Conservation (phyloP, 2,113 vertebrate species). For the Perca fluviatilis region DNA sequence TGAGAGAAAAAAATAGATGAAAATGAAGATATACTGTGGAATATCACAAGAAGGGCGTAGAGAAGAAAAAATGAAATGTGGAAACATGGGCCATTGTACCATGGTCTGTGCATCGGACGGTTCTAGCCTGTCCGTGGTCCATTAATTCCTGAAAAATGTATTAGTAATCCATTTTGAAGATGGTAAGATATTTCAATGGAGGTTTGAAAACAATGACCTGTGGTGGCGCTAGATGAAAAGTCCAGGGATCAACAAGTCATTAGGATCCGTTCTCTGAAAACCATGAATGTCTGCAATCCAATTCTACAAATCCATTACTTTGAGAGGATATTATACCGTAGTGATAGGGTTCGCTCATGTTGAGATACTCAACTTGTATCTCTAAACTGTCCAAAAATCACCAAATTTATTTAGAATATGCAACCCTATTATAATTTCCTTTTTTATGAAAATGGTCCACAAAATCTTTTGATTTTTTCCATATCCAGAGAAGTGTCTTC, state of each 20-base stretch:
- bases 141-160: too few species aligned
- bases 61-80: neutral
- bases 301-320: neutral
- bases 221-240: neutral
- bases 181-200: neutral
- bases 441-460: neutral
- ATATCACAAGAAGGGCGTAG: accelerated
- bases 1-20: neutral
- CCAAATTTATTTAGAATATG: neutral
- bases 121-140: too few species aligned
- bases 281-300: neutral
- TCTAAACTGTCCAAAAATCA: neutral
- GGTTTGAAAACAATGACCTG: neutral
- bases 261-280: neutral
- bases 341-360: neutral
- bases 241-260: neutral
- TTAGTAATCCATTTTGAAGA: neutral
- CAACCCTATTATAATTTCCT: neutral
- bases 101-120: too few species aligned
- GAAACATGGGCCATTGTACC: neutral
- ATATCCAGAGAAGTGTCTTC: neutral
- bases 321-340: neutral
- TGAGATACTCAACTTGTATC: neutral
- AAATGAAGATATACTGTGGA: neutral
- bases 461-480: neutral